Evolutionary conservation across 2,113 vertebrate genomes (phyloP).

Genomic region (Osmerus eperlanus): DNA sequence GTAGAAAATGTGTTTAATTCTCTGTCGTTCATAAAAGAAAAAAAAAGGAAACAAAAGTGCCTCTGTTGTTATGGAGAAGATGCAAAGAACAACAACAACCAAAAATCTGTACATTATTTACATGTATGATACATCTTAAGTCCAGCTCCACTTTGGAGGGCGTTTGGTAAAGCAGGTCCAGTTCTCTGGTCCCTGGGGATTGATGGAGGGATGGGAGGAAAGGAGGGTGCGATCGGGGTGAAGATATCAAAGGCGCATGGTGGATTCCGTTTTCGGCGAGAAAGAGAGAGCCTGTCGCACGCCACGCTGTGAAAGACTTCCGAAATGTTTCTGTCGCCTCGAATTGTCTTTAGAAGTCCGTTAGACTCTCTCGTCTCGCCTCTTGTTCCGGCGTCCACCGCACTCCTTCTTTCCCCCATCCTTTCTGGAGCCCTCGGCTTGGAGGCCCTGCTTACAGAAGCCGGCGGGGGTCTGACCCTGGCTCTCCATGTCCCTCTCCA

Average conservation of each 20-base stretch:
- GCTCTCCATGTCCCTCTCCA: conserved; percentile 14
- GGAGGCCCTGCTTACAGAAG: conserved; percentile 26
- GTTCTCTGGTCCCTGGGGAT: conserved; percentile 31
- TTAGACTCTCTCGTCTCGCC: conserved; percentile 52
- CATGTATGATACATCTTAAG: conserved; percentile 67
- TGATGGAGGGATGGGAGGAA: conserved; percentile 12
- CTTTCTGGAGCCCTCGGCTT: conserved; percentile 33
- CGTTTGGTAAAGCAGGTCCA: conserved; percentile 21
- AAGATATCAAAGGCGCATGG: conserved; percentile 27
- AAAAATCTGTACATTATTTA: conserved; percentile 67
- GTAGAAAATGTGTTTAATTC: conserved; percentile 60
- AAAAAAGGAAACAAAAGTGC: conserved; percentile 75
- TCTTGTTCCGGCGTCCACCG: conserved; percentile 58
- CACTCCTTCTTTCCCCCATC: conserved; percentile 57
- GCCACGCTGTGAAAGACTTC: not conserved
- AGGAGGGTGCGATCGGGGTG: conserved; percentile 49
- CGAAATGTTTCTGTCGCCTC: not conserved
- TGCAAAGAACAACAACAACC: conserved; percentile 45
- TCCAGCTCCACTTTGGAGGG: conserved; percentile 41
- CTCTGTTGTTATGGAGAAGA: conserved; percentile 62
- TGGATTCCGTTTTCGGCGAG: conserved; percentile 19
- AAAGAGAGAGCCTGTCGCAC: conserved; percentile 28
- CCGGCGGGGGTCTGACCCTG: conserved; percentile 9
- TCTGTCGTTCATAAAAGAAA: conserved; percentile 54
- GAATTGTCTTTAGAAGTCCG: not conserved